Percentiles rank a stretch among this genome's conserved stretches.
Conservation (phyloP, 37 sponge, comb jelly and placozoan genomes). For the Hormiphora californensis region DNA sequence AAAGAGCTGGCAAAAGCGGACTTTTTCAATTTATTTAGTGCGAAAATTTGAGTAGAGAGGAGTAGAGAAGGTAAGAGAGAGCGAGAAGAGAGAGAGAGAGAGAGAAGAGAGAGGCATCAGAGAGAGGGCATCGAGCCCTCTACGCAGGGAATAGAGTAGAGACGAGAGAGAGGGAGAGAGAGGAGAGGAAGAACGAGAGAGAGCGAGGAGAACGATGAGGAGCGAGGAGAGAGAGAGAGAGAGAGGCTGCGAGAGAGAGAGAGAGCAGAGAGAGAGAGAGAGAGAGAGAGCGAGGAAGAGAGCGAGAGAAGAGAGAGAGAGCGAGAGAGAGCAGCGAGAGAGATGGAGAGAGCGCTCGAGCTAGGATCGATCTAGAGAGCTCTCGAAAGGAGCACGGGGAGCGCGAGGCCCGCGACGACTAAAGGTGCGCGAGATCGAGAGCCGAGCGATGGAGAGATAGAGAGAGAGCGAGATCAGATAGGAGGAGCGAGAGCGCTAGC, state of each 20-base stretch:
- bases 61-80: neutral
- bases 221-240: neutral
- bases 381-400: slow-evolving; percentile 4
- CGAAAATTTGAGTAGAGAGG: neutral
- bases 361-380: neutral
- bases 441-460: no score
- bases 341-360: slow-evolving; percentile 18
- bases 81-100: no score
- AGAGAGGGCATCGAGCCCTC: neutral
- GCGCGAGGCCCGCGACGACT: no score
- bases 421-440: no score
- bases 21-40: neutral
- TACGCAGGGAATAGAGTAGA: neutral
- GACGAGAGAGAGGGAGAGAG: neutral
- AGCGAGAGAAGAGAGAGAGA: slow-evolving; percentile 2
- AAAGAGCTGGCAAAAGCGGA: neutral
- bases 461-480: no score
- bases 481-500: no score
- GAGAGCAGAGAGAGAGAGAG: no score
- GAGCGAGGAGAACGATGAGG: neutral
- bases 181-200: slow-evolving; percentile 26
- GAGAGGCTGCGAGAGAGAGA: slow-evolving; percentile 51
- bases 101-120: neutral
- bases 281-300: no score
- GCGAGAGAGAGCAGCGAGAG: neutral